A percentile compares a stretch with the other conserved stretches of the same genome.
Conservation (phyloP, 2,888 invertebrate genomes). For the Malthinus flaveolus region DNA sequence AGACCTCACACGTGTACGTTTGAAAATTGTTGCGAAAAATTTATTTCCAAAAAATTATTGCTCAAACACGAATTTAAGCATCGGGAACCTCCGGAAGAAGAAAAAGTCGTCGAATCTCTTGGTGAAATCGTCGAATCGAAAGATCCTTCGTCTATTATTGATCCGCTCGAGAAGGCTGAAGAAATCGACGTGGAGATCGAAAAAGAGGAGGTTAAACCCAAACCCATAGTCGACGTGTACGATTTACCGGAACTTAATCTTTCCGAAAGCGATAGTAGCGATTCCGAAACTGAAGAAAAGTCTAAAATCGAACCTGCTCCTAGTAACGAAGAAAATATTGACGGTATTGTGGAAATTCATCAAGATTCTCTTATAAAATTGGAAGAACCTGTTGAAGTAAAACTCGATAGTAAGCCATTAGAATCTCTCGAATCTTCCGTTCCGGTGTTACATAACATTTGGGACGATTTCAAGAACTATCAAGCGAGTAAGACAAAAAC, state of each 20-base stretch:
- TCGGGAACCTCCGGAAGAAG: conserved; percentile 51
- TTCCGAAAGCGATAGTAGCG: conserved; percentile 79
- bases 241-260: conserved; percentile 81
- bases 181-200: conserved; percentile 44
- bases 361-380: conserved; percentile 19
- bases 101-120: conserved; percentile 29
- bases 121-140: conserved; percentile 30
- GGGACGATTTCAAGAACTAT: conserved; percentile 77
- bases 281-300: conserved; percentile 58
- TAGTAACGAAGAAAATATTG: conserved; percentile 37
- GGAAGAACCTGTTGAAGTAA: conserved; percentile 17
- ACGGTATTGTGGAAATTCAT: conserved; percentile 37
- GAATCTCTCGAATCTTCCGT: conserved; percentile 56
- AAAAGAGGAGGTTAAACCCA: conserved; percentile 50
- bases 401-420: conserved; percentile 13
- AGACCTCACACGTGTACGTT: conserved; percentile 73
- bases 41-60: conserved; percentile 79
- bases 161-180: conserved; percentile 37
- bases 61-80: conserved; percentile 72
- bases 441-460: conserved; percentile 69
- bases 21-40: conserved; percentile 72
- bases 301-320: conserved; percentile 20
- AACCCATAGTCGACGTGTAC: conserved; percentile 64
- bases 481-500: conserved; percentile 69
- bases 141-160: conserved; percentile 23